Evolutionary conservation across 2,888 invertebrate genomes (phyloP), one percentile per base, ranked within the genome.

Genomic region (Acrobeloides nanus): DNA sequence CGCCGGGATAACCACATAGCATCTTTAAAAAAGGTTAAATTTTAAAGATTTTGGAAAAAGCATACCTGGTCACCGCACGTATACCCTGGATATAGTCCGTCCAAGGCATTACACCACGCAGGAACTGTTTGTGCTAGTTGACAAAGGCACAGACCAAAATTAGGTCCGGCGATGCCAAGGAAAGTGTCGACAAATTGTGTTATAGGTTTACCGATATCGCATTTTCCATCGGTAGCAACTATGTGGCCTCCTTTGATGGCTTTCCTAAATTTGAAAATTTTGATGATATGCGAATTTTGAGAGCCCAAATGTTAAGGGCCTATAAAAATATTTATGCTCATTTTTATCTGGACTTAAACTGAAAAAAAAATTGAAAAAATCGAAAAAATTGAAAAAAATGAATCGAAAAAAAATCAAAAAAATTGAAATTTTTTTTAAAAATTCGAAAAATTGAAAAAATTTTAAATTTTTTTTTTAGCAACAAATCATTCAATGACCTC

Each of bases 101-200:
- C 70, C 23, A 70, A 51, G 17, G 70, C 70, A 51, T 70, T 70
- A 41, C 70, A 70, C 68, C 68, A 71, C 0, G 70, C 70, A 2
- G 70, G 70, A 2, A 70, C 65, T 2, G 70, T 70, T 43, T 70
- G 70, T 4, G 70, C 70, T 37, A 70, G 38, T 51, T 70, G 70
- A 41, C 70, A 70, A 20, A 69, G 64, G 42, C 70, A 70, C 6
- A 70, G 58, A 15, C 66, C 70, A 38, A 61, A 69, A 39, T 70
- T 70, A 5, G 70, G 70, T 3, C 70, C 70, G 25, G 68, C 56
- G 38, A 70, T 70, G 2, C 70, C 70, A 0, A 70, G 52, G 46
- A 70, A 70, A n/a, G 70, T 68, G 42, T 70, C 70, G 31, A 70
- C 55, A 35, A 57, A 55, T 15, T 53, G 55, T 37, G 61, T 55